phyloP scores from a whole-genome alignment of 2,797 vertebrate species.

The Hirundo rustica region DNA sequence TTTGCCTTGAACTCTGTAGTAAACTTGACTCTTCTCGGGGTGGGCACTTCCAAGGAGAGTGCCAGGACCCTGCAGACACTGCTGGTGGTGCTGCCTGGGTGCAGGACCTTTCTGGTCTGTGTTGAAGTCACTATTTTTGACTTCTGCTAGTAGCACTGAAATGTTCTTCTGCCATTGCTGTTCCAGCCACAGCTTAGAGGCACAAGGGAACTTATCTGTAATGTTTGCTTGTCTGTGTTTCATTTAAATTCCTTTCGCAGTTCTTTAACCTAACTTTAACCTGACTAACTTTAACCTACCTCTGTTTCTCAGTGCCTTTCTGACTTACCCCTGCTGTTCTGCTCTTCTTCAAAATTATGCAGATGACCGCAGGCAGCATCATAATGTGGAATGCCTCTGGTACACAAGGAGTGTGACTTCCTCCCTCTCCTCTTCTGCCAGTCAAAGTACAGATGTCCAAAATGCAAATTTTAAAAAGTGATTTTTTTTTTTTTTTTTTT shows the following conservation, averaged over 20 bases:
- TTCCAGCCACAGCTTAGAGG: not conserved
- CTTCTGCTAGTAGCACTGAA: not conserved
- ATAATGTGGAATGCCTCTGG: not conserved
- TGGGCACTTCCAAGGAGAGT: accelerated
- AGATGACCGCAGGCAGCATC: not conserved
- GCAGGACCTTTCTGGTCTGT: not conserved
- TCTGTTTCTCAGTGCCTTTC: not conserved
- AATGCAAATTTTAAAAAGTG: not conserved
- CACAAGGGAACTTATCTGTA: not conserved
- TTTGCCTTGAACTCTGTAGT: not conserved
- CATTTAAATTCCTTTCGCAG: not conserved
- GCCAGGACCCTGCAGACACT: not conserved
- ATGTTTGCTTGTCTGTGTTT: not conserved
- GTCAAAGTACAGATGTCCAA: not conserved
- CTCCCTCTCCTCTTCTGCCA: not conserved
- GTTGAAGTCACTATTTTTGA: not conserved
- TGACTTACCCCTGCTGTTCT: not conserved
- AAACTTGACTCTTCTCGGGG: not conserved
- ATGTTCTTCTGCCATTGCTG: not conserved
- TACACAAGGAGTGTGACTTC: not conserved
- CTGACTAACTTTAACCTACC: not conserved
- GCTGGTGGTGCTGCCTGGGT: not conserved
- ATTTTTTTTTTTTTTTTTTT: not conserved
- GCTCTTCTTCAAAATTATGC: not conserved
- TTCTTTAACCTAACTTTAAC: not conserved